Base-by-base conservation (phyloP, 64 coral and sea anemone species). In the Pocillopora damicornis region DNA sequence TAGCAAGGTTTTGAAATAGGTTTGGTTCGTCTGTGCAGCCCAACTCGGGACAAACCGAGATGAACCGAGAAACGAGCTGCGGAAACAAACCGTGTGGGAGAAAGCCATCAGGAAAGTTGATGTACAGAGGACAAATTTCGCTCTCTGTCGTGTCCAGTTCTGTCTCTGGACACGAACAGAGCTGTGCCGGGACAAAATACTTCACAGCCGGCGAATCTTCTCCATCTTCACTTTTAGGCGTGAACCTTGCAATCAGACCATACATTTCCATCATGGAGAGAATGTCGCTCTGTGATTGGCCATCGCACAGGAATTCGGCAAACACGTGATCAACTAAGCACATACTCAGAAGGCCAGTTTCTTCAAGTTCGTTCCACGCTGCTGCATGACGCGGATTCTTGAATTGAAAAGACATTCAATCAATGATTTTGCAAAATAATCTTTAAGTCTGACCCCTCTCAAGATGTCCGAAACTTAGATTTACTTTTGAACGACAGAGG, bases 211-310 rank as follows among this genome's bases (percentile, higher is more conserved):
- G 13, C 5, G 59, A 60, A 13, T 74, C 35, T 60, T 86, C 57
- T 7, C 72, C 35, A 35, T 61, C 16, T 51, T 51, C 42, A n/a
- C 68, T 65, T 45, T 67, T 63, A 14, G 75, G 58, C 8, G 59
- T 75, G 56, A 91, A 91, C 73, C 60, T 86, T 11, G 89, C 89
- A 23, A 91, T 86, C 60, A 91, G 73, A 16, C 89, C 89, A 61
- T 91, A 91, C 69, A 77, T 75, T 45, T 91, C 89, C 89, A 91
- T 91, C 89, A 91, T 91, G 15, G 20, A 75, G 1, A 91, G 76
- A 74, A 91, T 76, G 60, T 91, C 89, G 37, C 63, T 84, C 73
- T 86, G 78, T 35, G 74, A 82, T 25, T 91, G 72, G 42, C 82
- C 89, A 61, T 76, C 63, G 22, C 75, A 83, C 18, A 91, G 20